Base-by-base conservation (phyloP, 2,113 vertebrate species). In the Sardina pilchardus region DNA sequence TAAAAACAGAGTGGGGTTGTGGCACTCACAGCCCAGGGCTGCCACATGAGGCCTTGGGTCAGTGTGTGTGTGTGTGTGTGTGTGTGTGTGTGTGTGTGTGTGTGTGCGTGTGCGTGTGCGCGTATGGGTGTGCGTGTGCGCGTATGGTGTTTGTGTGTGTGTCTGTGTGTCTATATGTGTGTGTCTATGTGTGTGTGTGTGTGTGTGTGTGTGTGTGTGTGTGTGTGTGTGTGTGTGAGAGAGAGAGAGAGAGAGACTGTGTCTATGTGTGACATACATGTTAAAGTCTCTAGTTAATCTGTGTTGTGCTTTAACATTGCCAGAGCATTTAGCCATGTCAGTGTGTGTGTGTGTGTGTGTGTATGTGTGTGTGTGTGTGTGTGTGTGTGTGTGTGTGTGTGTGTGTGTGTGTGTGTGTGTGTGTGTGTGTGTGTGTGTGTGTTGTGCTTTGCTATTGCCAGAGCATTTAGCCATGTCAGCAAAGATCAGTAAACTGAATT, bases 371-470 rank as follows among this genome's bases (percentile, higher is more conserved):
- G 59, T 63, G 24, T 63, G 21, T 63, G n/a, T 24, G 24, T 63
- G n/a, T 26, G 59, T 47, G 45, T 47, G 45, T 0, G 45, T 12
- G 45, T 12, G 45, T 12, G 45, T 6, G 45, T 6, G 45, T 6
- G 45, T 48, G 47, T 48, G 47, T 16, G 1, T 48, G 47, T 48
- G 56, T 59, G 56, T 59, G 56, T 39, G 4, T 78, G 71, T 78
- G n/a, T n/a, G n/a, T n/a, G n/a, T n/a, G n/a, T n/a, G n/a, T n/a
- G n/a, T n/a, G n/a, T n/a, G n/a, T 78, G 71, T 39, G 4, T 78
- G 71, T 78, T 78, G 71, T 78, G 71, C 30, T 36, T 78, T 78
- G 71, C 30, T 34, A 78, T 78, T 78, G 71, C 71, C 16, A 78
- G 26, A 78, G 34, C 30, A 78, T 34, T 78, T 78, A 78, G 71